Evolutionary conservation across 2,888 invertebrate genomes (phyloP).

Genomic region (Drosophila kambysellisi): DNA sequence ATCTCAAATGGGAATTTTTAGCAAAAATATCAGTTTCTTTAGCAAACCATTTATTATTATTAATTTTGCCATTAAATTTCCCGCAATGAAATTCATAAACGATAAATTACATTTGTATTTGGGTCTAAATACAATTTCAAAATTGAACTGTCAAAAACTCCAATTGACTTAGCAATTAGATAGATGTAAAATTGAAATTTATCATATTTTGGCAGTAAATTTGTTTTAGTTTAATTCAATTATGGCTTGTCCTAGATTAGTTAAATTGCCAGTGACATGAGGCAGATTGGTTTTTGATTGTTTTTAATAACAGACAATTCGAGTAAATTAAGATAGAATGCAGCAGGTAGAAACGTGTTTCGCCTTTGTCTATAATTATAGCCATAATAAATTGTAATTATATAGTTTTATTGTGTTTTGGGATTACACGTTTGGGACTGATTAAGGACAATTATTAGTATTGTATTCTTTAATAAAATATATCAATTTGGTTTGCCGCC

Average conservation of each 20-base stretch:
- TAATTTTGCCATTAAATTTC: not conserved
- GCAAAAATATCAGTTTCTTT: not conserved
- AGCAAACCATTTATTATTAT: not conserved
- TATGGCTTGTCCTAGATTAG: not conserved
- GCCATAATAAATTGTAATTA: not conserved
- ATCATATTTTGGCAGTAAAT: conserved; percentile 7
- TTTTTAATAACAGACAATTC: conserved; percentile 4
- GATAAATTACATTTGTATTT: not conserved
- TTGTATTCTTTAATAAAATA: not conserved
- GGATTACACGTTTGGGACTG: not conserved
- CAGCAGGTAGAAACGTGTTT: not conserved
- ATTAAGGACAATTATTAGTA: not conserved
- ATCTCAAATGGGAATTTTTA: not conserved
- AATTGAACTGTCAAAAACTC: not conserved
- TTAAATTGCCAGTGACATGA: not conserved
- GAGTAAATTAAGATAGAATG: conserved; percentile 1
- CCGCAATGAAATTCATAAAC: not conserved
- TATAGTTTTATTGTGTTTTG: not conserved
- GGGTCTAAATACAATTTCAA: not conserved
- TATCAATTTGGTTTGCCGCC: not conserved
- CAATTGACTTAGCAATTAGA: not conserved
- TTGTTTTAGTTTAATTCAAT: conserved; percentile 1
- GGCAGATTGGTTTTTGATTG: not conserved
- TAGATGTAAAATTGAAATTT: not conserved
- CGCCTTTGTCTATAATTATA: not conserved